Percentiles rank a stretch among this genome's conserved stretches.
These are phyloP conservation scores for Ascaphus truei DNA, from an alignment of 2,113 vertebrate species.

Conservation along the genomic window DNA sequence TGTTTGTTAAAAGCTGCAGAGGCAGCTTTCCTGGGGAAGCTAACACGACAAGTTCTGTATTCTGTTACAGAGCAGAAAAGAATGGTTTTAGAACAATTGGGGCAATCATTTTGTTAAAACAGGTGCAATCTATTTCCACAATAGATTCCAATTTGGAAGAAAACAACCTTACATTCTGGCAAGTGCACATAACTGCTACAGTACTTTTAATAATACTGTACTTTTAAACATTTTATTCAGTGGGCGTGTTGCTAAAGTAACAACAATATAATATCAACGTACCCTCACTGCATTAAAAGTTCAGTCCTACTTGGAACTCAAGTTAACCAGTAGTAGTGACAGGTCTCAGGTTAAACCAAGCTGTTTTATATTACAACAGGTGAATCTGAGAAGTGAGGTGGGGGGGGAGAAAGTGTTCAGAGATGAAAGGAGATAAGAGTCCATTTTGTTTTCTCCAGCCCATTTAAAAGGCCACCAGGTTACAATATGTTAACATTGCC, in stretches of 20 bases:
- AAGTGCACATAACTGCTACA: neutral
- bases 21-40: constrained; percentile 18
- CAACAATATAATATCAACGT: neutral
- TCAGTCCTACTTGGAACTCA: neutral
- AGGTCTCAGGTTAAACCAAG: neutral
- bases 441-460: too few relatives aligned
- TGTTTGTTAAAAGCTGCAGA: constrained; percentile 32
- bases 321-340: neutral
- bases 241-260: neutral
- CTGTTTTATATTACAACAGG: too few relatives aligned
- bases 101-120: neutral
- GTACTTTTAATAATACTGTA: neutral
- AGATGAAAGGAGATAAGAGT: too few relatives aligned
- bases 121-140: constrained; percentile 2
- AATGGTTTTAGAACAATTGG: constrained; percentile 17
- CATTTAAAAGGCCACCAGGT: too few relatives aligned
- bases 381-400: too few relatives aligned
- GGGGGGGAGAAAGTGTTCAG: too few relatives aligned
- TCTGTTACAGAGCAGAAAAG: neutral
- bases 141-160: neutral
- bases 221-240: neutral
- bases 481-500: too few relatives aligned
- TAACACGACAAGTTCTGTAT: neutral
- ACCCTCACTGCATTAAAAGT: neutral
- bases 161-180: neutral